These are phyloP conservation scores for Metacarcinus magister DNA, from an alignment of 2,888 invertebrate genomes.

Conservation along the genomic window DNA sequence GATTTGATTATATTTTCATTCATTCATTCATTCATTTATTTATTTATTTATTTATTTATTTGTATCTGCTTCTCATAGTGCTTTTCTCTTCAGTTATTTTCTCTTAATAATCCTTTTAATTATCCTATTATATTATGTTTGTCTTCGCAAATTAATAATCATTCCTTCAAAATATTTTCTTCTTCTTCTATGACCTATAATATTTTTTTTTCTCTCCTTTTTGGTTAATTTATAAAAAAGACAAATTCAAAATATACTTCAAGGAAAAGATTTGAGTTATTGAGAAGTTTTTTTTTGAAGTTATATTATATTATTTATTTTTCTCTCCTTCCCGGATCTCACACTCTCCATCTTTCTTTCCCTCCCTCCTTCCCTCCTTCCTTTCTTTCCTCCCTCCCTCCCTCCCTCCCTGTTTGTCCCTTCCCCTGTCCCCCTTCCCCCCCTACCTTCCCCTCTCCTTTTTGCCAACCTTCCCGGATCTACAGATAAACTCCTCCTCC, in stretches of 20 bases:
- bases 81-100: too few relatives aligned
- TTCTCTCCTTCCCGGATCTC: conserved; percentile 7
- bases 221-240: too few relatives aligned
- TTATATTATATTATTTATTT: background rate
- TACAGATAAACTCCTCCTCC: background rate
- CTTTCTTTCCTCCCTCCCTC: background rate
- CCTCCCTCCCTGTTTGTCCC: background rate
- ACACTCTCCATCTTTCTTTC: background rate
- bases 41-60: background rate
- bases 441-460: background rate
- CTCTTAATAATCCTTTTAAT: too few relatives aligned
- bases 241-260: too few relatives aligned
- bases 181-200: background rate
- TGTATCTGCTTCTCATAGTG: background rate
- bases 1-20: background rate
- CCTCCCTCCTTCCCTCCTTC: background rate
- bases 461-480: background rate
- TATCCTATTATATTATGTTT: too few relatives aligned
- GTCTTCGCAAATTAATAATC: too few relatives aligned
- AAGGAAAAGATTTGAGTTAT: too few relatives aligned
- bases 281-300: background rate
- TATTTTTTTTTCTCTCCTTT: background rate
- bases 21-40: background rate
- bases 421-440: background rate
- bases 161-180: background rate